Percentiles rank a stretch among this genome's conserved stretches.
Evolutionary conservation across 1,140 invertebrate genomes (phyloP).

Genomic region (Heliconius congener): DNA sequence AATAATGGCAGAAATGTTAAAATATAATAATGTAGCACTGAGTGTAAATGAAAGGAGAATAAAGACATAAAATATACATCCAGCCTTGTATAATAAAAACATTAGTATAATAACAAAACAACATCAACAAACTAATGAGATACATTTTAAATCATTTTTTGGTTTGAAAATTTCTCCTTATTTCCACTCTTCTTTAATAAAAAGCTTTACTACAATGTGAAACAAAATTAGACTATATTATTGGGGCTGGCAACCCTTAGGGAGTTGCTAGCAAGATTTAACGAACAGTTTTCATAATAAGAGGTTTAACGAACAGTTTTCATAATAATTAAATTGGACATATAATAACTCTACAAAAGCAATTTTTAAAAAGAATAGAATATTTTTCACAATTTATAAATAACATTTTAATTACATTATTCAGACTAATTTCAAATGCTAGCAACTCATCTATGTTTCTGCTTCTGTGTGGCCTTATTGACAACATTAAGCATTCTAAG

Average conservation of each 20-base stretch:
- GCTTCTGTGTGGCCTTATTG: slow-evolving; percentile 34
- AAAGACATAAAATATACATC: neutral
- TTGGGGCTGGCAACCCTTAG: slow-evolving; percentile 56
- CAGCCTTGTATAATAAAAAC: too few species aligned
- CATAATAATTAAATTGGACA: too few species aligned
- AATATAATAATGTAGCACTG: neutral
- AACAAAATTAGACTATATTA: slow-evolving; percentile 14
- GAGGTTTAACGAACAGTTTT: too few species aligned
- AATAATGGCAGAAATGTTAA: neutral
- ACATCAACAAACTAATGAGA: too few species aligned
- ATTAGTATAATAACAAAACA: too few species aligned
- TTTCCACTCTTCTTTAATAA: neutral
- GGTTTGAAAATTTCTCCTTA: neutral
- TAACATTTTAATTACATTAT: neutral
- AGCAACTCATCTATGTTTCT: slow-evolving; percentile 25
- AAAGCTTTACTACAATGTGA: neutral
- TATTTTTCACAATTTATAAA: too few species aligned
- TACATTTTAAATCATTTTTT: too few species aligned
- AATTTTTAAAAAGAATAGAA: too few species aligned
- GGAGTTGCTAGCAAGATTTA: slow-evolving; percentile 58
- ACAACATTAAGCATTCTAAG: slow-evolving; percentile 20
- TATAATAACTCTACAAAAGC: too few species aligned
- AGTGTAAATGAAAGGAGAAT: slow-evolving; percentile 8
- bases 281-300: neutral
- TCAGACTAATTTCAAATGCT: slow-evolving; percentile 17